Base-by-base conservation (phyloP, 2,113 vertebrate genomes). In the Mungos mungo region DNA sequence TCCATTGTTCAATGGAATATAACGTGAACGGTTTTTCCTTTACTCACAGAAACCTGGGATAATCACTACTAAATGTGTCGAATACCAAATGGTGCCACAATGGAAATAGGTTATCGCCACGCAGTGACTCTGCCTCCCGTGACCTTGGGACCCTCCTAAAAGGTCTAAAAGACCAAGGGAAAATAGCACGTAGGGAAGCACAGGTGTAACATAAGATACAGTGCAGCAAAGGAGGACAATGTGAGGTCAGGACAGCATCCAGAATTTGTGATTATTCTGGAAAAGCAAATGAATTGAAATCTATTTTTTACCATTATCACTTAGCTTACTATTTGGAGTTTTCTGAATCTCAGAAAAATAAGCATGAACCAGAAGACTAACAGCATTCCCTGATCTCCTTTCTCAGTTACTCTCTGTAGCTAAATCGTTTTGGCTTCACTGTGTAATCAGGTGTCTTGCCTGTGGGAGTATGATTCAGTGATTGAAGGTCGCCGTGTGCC, bases 51-150 rank as follows among this genome's bases (percentile, higher is more conserved):
- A 21, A 72, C 74, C 74, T 82, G 66, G 35, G 25, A 63, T 50
- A 33, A 47, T 94, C 52, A 77, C 82, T 96, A 63, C 33, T 66
- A 35, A 96, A 23, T 54, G 11, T 60, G 47, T 82, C 80, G 31
- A 21, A 41, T 23, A 10, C 38, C 63, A 81, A 72, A 29, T 10
- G 79, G 0, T 79, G 7, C 31, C 41, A 23, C 31, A 76, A 85
- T 57, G 4, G 47, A 94, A 54, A 89, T 82, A 16, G 31, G 35
- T 7, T 2, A 95, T 50, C 45, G 79, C 65, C 88, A 80, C 47
- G 27, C 91, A 71, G 94, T 83, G 50, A 92, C 93, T 95, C 57
- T 74, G 45, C n/a, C 84, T 50, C 60, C 84, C 68, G 84, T 25
- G 68, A 25, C 35, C 45, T 23, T 21, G 14, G 10, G 1, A 13